These are phyloP conservation scores for Crocodylus rhombifer DNA, from an alignment of 2,797 vertebrate genomes.

Conservation along the genomic window DNA sequence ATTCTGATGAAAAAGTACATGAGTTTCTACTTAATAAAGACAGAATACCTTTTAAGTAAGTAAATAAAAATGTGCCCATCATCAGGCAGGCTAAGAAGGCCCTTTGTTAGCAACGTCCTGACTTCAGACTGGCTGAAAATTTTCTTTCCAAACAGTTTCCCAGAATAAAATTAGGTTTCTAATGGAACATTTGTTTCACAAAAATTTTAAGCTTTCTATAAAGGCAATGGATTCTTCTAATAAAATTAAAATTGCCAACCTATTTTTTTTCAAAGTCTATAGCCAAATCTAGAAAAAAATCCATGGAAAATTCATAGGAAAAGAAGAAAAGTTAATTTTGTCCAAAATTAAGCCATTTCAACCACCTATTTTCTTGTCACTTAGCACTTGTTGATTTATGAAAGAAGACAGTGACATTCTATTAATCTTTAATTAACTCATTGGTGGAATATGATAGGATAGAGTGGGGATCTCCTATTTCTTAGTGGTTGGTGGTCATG, in stretches of 20 bases:
- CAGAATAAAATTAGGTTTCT: not conserved
- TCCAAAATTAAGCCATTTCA: too few species aligned
- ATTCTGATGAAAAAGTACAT: accelerated
- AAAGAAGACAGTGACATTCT: not conserved
- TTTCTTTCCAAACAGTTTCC: not conserved
- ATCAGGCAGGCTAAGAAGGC: too few species aligned
- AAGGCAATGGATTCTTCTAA: too few species aligned
- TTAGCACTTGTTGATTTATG: not conserved
- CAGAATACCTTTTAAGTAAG: not conserved
- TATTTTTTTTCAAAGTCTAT: not conserved
- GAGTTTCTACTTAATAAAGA: not conserved
- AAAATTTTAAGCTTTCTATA: not conserved
- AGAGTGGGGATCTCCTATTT: too few species aligned
- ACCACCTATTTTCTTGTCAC: not conserved
- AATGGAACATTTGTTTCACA: not conserved
- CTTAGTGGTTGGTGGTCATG: too few species aligned
- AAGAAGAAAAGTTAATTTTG: too few species aligned
- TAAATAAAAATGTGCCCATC: too few species aligned
- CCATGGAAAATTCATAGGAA: not conserved
- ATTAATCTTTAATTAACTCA: not conserved
- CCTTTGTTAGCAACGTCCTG: accelerated
- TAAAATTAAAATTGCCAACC: too few species aligned
- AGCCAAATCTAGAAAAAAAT: not conserved
- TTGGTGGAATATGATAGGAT: not conserved
- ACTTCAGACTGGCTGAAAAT: too few species aligned